phyloP scores from a whole-genome alignment of 2,888 invertebrate genomes.

The Diplazon laetatorius region DNA sequence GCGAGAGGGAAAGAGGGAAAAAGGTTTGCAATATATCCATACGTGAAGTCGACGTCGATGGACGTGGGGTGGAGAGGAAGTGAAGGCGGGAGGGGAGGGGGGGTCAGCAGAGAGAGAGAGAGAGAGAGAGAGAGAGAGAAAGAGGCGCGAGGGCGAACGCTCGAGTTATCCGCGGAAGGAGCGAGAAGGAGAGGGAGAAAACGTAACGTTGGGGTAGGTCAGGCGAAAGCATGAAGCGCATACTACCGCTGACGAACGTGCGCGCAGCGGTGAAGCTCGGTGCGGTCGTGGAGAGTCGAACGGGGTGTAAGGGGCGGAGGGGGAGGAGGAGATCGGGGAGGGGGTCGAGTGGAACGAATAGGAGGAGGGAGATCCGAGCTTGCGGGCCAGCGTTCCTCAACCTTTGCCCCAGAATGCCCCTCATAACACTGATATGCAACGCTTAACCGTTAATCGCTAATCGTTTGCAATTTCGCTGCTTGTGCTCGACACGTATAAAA shows the following conservation, averaged over 20 bases:
- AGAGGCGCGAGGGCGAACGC: conserved; percentile 58
- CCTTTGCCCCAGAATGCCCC: conserved; percentile 81
- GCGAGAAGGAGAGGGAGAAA: conserved; percentile 32
- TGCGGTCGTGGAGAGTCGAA: conserved; percentile 47
- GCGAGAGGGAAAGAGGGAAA: conserved; percentile 28
- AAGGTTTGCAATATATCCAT: conserved; percentile 13
- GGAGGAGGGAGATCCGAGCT: conserved; percentile 67
- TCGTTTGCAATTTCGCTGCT: conserved; percentile 72
- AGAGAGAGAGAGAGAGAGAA: conserved; percentile 34
- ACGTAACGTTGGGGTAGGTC: conserved; percentile 79
- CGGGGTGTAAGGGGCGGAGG: conserved; percentile 39
- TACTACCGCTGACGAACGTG: conserved; percentile 70
- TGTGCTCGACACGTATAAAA: conserved; percentile 44
- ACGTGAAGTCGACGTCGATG: conserved; percentile 47
- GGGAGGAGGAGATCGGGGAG: conserved; percentile 44
- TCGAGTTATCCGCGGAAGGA: conserved; percentile 39
- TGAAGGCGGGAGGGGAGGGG: conserved; percentile 68
- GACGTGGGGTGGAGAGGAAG: conserved; percentile 61
- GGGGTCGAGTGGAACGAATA: conserved; percentile 48
- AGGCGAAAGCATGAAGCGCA: conserved; percentile 76
- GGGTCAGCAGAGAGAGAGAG: conserved; percentile 50
- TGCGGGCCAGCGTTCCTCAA: conserved; percentile 79
- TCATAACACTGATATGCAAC: conserved; percentile 75
- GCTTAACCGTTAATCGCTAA: conserved; percentile 75
- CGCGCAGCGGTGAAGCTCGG: conserved; percentile 56